These are phyloP conservation scores for Melieria omissa DNA, from an alignment of 2,888 invertebrate genomes.

Conservation along the genomic window DNA sequence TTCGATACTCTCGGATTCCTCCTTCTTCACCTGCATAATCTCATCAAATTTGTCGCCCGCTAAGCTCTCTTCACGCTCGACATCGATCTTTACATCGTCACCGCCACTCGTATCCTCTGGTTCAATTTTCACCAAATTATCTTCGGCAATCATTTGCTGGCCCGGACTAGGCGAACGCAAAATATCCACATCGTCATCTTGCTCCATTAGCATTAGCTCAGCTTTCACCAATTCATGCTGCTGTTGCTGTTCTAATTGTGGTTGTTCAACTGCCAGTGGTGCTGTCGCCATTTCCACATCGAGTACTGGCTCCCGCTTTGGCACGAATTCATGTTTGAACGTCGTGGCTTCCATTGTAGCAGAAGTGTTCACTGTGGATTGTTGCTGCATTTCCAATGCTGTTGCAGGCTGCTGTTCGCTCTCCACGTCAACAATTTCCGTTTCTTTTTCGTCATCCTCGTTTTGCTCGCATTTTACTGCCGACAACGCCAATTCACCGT, in stretches of 20 bases:
- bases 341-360: background rate
- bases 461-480: constrained; percentile 19
- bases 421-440: constrained; percentile 34
- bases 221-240: constrained; percentile 28
- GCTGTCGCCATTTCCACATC: background rate
- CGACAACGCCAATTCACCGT: background rate
- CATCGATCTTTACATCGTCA: constrained; percentile 64
- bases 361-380: constrained; percentile 30
- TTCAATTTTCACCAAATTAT: constrained; percentile 64
- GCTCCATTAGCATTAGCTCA: constrained; percentile 45
- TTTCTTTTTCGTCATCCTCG: constrained; percentile 40
- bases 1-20: constrained; percentile 1
- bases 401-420: constrained; percentile 6
- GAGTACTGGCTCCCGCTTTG: constrained; percentile 25
- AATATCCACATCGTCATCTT: constrained; percentile 65
- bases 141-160: constrained; percentile 62
- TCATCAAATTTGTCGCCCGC: constrained; percentile 49
- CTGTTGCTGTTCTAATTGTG: constrained; percentile 5
- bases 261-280: background rate
- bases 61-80: constrained; percentile 63
- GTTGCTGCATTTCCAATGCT: constrained; percentile 34
- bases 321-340: constrained; percentile 24
- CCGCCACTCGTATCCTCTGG: constrained; percentile 63
- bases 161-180: constrained; percentile 63
- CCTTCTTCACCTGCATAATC: constrained; percentile 23